phyloP scores from a whole-genome alignment of 2,797 vertebrate genomes.

The Hypotaenidia philippensis region DNA sequence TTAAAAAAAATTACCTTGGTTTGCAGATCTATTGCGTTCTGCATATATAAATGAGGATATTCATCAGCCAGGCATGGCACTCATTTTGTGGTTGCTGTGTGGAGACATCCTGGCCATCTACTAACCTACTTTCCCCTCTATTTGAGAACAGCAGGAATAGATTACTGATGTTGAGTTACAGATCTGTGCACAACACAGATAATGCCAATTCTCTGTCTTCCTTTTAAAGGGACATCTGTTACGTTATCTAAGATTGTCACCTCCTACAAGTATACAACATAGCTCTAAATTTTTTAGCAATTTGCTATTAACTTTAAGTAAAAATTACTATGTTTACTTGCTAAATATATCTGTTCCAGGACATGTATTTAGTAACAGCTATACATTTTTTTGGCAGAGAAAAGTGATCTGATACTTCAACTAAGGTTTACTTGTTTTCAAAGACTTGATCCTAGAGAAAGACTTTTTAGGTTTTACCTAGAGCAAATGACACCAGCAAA shows the following conservation, averaged over 20 bases:
- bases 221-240: conserved; percentile 50
- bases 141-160: neutral
- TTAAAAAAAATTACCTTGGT: neutral
- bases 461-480: conserved; percentile 13
- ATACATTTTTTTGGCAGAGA: neutral
- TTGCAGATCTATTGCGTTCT: neutral
- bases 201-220: neutral
- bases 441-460: conserved; percentile 14
- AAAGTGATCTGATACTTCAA: conserved; percentile 42
- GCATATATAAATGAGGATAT: neutral
- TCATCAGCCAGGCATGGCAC: neutral
- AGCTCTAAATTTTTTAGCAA: conserved; percentile 26
- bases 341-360: conserved; percentile 11
- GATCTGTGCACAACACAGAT: neutral
- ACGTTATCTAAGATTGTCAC: conserved; percentile 46
- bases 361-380: conserved; percentile 1
- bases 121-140: neutral
- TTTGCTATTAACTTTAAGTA: conserved; percentile 24
- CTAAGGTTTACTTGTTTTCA: neutral
- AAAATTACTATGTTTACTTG: conserved; percentile 25
- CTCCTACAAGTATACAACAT: conserved; percentile 36
- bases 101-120: neutral
- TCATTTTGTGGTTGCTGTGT: neutral
- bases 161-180: neutral
- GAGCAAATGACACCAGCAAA: neutral